Percentiles rank a stretch among this genome's conserved stretches.
phyloP scores from a whole-genome alignment of 1,140 invertebrate species.

The Yoshiicerus persimilis region DNA sequence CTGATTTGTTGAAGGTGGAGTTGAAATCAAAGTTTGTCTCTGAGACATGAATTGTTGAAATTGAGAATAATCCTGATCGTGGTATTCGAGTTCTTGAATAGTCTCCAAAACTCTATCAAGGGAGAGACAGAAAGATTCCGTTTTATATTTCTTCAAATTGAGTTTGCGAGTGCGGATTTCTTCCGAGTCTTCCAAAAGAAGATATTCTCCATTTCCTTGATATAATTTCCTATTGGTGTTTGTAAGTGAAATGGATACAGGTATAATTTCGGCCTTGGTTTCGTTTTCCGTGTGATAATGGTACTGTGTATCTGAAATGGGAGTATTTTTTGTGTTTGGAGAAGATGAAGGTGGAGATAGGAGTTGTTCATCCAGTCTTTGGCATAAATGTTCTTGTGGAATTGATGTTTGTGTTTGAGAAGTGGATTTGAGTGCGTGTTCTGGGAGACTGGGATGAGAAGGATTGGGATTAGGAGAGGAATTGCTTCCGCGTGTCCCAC shows the following conservation, averaged over 20 bases:
- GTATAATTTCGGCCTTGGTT: too few relatives aligned
- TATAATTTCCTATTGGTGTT: neutral
- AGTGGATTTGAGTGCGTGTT: too few relatives aligned
- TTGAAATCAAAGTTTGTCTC: neutral
- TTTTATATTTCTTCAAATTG: neutral
- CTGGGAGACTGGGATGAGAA: neutral
- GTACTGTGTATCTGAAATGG: too few relatives aligned
- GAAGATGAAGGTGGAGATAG: neutral
- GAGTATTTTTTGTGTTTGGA: neutral
- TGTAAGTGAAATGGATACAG: too few relatives aligned
- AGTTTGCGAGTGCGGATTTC: neutral
- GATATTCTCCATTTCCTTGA: neutral
- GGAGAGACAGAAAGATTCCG: neutral
- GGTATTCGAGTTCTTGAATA: neutral
- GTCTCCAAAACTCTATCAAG: neutral
- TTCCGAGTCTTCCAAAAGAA: too few relatives aligned
- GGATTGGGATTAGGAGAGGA: neutral
- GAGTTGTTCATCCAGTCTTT: neutral
- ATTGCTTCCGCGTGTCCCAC: neutral
- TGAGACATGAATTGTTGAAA: neutral
- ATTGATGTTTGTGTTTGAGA: neutral
- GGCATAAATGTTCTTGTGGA: neutral
- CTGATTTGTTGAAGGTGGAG: neutral
- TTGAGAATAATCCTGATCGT: neutral
- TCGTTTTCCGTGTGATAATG: neutral